phyloP scores from a whole-genome alignment of 2,113 vertebrate genomes.

The Labrus mixtus region DNA sequence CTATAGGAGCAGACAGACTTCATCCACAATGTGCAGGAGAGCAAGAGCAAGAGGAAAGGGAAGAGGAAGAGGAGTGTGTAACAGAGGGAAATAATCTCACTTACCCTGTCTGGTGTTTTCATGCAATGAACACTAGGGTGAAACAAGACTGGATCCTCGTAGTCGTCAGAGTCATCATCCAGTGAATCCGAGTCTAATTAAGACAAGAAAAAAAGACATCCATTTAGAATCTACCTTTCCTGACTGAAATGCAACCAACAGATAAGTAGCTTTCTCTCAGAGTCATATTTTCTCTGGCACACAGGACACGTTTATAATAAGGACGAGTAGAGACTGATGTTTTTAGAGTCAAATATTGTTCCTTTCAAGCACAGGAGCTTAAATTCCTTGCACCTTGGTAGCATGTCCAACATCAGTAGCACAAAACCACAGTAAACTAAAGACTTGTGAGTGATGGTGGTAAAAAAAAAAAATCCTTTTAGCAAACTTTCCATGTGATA shows the following conservation, averaged over 20 bases:
- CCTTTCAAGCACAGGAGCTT: too few species aligned
- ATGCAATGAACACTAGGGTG: conserved; percentile 18
- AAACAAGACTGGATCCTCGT: conserved; percentile 68
- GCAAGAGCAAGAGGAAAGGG: background rate
- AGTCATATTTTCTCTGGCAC: background rate
- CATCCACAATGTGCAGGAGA: conserved; percentile 7
- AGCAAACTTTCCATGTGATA: too few species aligned
- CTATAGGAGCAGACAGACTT: conserved; percentile 59
- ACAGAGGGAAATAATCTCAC: background rate
- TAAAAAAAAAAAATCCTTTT: too few species aligned
- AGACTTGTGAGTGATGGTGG: too few species aligned
- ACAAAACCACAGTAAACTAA: too few species aligned
- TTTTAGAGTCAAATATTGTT: too few species aligned
- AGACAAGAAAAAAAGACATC: background rate
- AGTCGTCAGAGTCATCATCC: conserved; percentile 71
- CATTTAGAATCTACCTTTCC: background rate
- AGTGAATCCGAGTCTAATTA: conserved; percentile 47
- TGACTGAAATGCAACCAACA: background rate
- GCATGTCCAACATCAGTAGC: too few species aligned
- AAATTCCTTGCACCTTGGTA: too few species aligned
- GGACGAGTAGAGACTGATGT: too few species aligned
- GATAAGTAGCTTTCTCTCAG: background rate
- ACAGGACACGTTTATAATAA: background rate
- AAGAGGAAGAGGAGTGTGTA: background rate
- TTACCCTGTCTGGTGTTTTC: conserved; percentile 72